Evolutionary conservation across 2,888 invertebrate genomes (phyloP).

Genomic region (Ellobium chinense): DNA sequence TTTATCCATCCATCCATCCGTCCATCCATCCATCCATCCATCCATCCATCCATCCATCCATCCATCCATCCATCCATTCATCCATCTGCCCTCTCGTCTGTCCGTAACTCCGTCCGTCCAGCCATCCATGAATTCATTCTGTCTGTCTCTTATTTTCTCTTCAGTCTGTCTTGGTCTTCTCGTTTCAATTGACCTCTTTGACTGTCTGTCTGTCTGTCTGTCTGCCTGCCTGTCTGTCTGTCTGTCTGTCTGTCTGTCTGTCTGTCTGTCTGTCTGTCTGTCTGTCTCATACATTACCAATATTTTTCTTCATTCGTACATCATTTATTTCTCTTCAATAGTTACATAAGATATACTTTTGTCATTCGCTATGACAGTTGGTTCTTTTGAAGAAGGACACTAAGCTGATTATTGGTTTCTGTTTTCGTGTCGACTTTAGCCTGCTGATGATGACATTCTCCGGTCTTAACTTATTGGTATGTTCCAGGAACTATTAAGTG

Average conservation of each 20-base stretch:
- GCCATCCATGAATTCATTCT: not conserved
- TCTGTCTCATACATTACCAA: not conserved
- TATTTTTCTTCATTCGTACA: no score
- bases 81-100: not conserved
- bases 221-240: not conserved
- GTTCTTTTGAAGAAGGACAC: no score
- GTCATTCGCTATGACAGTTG: no score
- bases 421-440: no score
- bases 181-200: not conserved
- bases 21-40: not conserved
- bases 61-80: not conserved
- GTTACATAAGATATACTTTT: no score
- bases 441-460: no score
- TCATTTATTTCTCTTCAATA: no score
- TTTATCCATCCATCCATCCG: not conserved
- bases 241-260: not conserved
- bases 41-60: not conserved
- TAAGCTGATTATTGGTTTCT: no score
- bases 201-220: not conserved
- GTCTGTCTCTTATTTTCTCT: not conserved
- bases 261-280: conserved; percentile 6
- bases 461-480: no score
- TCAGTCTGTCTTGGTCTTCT: not conserved
- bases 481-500: no score
- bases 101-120: not conserved